Percentiles rank a stretch among this genome's conserved stretches.
Evolutionary conservation across 2,888 invertebrate species (phyloP).

Genomic region (Slavum lentiscoides): DNA sequence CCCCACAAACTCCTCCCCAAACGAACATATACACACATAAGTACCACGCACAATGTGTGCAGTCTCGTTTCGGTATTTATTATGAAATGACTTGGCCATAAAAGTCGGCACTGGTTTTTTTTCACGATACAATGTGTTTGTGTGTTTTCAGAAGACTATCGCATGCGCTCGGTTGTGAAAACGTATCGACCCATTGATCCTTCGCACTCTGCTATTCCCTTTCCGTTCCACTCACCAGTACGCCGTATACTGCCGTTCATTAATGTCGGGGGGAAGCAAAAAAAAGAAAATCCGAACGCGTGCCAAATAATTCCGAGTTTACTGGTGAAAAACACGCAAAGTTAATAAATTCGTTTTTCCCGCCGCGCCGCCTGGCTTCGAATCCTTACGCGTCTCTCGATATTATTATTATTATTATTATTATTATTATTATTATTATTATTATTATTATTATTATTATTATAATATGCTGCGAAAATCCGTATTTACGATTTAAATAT

Average conservation of each 20-base stretch:
- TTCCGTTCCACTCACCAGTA: not conserved
- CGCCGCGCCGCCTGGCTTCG: not conserved
- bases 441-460: no score
- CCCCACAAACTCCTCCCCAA: no score
- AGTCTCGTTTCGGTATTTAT: no score
- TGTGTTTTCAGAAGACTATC: slow-evolving; percentile 19
- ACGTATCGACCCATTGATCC: slow-evolving; percentile 41
- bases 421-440: no score
- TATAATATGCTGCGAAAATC: no score
- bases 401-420: no score
- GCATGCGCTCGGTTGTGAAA: slow-evolving; percentile 30
- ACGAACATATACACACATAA: no score
- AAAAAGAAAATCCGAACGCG: slow-evolving; percentile 21
- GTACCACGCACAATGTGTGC: no score
- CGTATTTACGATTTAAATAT: not conserved
- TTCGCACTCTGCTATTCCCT: not conserved
- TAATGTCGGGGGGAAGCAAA: not conserved
- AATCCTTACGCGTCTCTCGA: not conserved
- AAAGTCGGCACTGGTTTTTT: slow-evolving; percentile 10
- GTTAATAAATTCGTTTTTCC: slow-evolving; percentile 41
- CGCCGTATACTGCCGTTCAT: not conserved
- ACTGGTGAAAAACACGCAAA: slow-evolving; percentile 46
- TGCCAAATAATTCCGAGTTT: slow-evolving; percentile 40
- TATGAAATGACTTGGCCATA: no score
- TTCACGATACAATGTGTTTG: not conserved